Evolutionary conservation across 2,113 vertebrate species (phyloP).

Genomic region (Todiramphus chloris): DNA sequence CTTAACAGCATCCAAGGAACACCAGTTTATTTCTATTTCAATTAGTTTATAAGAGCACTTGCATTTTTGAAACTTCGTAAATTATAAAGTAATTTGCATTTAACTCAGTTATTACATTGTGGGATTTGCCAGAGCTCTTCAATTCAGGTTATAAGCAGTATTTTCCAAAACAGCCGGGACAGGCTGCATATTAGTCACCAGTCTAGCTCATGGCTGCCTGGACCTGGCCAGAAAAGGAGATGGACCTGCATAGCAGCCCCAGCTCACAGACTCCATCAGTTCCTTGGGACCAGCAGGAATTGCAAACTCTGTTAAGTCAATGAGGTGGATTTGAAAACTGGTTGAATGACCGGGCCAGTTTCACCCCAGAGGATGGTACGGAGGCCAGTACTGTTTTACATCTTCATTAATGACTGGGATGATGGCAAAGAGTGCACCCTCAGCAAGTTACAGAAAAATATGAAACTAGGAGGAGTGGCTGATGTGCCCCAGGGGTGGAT

Average conservation of each 20-base stretch:
- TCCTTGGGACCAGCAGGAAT: background rate
- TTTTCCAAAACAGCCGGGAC: slow-evolving; percentile 46
- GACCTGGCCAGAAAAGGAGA: background rate
- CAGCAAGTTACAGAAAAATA: background rate
- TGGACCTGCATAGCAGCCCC: background rate
- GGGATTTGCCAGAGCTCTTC: slow-evolving; percentile 29
- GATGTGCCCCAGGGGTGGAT: background rate
- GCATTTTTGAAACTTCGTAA: background rate
- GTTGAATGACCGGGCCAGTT: background rate
- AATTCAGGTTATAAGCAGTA: slow-evolving; percentile 35
- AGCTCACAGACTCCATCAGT: background rate
- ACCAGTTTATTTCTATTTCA: background rate
- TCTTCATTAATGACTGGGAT: background rate
- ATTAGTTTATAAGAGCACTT: background rate
- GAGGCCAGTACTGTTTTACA: background rate
- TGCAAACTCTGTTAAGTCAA: background rate
- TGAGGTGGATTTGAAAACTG: background rate
- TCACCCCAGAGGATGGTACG: background rate
- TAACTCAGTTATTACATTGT: slow-evolving; percentile 19
- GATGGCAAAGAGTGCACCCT: background rate
- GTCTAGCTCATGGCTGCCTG: background rate
- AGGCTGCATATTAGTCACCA: background rate
- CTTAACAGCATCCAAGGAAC: background rate
- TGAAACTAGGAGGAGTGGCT: background rate
- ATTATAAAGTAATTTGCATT: slow-evolving; percentile 13